These are phyloP conservation scores for Podiceps cristatus DNA, from an alignment of 2,113 vertebrate species.

Conservation along the genomic window DNA sequence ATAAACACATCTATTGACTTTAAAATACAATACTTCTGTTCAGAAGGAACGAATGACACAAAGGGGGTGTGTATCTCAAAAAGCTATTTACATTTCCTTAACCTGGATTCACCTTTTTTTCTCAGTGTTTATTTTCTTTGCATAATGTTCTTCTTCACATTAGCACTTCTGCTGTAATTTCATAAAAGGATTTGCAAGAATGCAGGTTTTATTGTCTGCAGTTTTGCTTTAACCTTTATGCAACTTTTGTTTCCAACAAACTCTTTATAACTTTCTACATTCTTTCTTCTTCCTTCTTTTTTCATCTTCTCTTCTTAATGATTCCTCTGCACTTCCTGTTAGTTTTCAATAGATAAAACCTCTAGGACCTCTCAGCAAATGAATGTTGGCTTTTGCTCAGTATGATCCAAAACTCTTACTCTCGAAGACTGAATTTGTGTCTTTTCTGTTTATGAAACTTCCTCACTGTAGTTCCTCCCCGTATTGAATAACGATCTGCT, in stretches of 20 bases:
- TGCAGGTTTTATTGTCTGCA: neutral
- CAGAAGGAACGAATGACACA: neutral
- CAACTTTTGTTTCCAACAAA: neutral
- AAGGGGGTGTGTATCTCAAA: neutral
- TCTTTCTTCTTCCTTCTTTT: neutral
- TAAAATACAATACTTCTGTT: constrained; percentile 36
- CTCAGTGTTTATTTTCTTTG: neutral
- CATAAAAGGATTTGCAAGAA: neutral
- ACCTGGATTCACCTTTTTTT: constrained; percentile 33
- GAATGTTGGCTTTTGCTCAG: neutral
- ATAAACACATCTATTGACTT: constrained; percentile 25
- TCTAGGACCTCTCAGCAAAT: neutral
- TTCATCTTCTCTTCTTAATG: neutral
- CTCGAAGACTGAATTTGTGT: neutral
- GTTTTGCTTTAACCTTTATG: neutral
- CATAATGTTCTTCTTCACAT: neutral
- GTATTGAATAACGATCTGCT: neutral
- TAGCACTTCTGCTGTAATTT: neutral
- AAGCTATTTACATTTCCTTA: constrained; percentile 20
- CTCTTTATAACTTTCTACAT: neutral
- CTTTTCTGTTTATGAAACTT: neutral
- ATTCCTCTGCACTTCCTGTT: neutral
- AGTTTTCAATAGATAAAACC: neutral
- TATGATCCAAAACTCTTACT: neutral
- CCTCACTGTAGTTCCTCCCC: neutral